Base-by-base conservation (phyloP, 35 echinoderm and acorn worm genomes). In the Anneissia japonica region DNA sequence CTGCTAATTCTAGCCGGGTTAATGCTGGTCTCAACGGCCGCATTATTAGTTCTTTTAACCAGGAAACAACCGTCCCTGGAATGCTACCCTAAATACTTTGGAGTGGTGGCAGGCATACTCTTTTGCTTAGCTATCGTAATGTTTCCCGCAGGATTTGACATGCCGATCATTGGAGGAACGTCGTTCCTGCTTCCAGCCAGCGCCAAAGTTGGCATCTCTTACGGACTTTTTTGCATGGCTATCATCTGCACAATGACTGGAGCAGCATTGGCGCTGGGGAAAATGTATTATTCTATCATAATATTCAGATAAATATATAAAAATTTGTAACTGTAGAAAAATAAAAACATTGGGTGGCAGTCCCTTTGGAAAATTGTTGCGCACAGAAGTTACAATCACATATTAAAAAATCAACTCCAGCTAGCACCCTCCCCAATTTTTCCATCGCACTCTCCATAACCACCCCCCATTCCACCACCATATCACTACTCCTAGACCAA, bases 241-340 rank as follows among this genome's bases (percentile, higher is more conserved):
- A 97, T 97, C 64, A 35, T 93, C 23, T 97, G 94, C 29, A 97
- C 94, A 16, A 88, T 97, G 19, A 89, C 76, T 76, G 94, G 94
- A 10, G 74, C 94, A 23, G 94, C 91, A 14, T 81, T 97, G 26
- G 94, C 94, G 5, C 83, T 97, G 1, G 94, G 94, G 0, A 89
- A 87, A 39, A 97, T 97, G 94, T 97, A 97, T 80, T 97, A 86
- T 90, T 90, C 90, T 14, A 97, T 97, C 46, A 97, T 97, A 41
- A 91, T 97, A 12, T 90, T 87, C 74, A 86, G 94, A 76, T 43
- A 43, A 43, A n/a, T n/a, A n/a, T n/a, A n/a, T n/a, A n/a, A n/a
- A n/a, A n/a, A n/a, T n/a, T n/a, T n/a, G n/a, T n/a, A n/a, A n/a
- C n/a, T n/a, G n/a, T n/a, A n/a, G n/a, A n/a, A n/a, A n/a, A n/a